phyloP scores from a whole-genome alignment of 1,140 invertebrate species.

The Maconellicoccus hirsutus region DNA sequence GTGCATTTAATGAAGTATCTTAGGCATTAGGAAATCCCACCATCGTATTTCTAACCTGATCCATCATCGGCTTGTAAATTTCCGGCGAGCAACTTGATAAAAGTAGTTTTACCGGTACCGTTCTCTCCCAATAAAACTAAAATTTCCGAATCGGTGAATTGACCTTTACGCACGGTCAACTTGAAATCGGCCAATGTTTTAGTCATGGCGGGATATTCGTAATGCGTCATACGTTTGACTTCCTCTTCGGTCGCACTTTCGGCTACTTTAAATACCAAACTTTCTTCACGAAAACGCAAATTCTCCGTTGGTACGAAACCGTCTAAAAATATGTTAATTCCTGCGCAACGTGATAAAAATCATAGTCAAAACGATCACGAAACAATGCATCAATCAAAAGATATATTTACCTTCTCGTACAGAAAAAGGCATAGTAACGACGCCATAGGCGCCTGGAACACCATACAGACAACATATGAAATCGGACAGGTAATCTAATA shows the following conservation, averaged over 20 bases:
- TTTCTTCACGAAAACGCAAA: conserved; percentile 92
- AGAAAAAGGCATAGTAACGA: conserved; percentile 99
- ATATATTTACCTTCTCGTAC: conserved; percentile 83
- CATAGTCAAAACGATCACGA: too few relatives aligned
- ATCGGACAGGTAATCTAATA: conserved; percentile 97
- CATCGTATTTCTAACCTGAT: conserved; percentile 40
- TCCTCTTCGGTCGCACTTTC: conserved; percentile 97
- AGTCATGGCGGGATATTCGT: conserved; percentile 83
- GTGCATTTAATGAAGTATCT: neutral
- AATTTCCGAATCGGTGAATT: conserved; percentile 99
- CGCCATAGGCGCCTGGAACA: conserved; percentile 95
- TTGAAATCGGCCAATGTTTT: conserved; percentile 77
- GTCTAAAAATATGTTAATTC: conserved; percentile 99
- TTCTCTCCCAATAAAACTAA: conserved; percentile 97
- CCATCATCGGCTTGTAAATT: conserved; percentile 84
- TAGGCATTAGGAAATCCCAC: too few relatives aligned
- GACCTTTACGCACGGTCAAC: conserved; percentile 70
- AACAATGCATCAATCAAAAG: conserved; percentile 15
- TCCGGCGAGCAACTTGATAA: conserved; percentile 96
- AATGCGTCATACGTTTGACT: conserved; percentile 89
- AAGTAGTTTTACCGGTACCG: conserved; percentile 98
- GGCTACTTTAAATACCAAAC: conserved; percentile 94
- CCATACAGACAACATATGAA: conserved; percentile 99
- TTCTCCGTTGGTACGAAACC: conserved; percentile 99
- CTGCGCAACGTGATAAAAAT: too few relatives aligned